These are phyloP conservation scores for Centropus unirufus DNA, from an alignment of 2,113 vertebrate species.

Conservation along the genomic window DNA sequence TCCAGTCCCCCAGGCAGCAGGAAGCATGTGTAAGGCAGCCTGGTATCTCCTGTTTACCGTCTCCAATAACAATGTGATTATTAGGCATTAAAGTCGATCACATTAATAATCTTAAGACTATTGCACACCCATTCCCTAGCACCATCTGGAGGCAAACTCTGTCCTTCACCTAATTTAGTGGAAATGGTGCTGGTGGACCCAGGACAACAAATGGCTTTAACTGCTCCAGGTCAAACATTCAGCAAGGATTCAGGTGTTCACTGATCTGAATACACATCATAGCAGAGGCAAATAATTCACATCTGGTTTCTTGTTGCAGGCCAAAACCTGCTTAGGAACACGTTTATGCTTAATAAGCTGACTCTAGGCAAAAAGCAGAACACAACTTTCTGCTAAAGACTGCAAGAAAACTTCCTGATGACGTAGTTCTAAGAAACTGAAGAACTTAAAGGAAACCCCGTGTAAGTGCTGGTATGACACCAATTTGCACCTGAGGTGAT, in stretches of 20 bases:
- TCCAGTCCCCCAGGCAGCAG: not conserved
- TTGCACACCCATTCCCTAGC: not conserved
- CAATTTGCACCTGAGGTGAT: not conserved
- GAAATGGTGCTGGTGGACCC: not conserved
- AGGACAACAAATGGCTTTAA: not conserved
- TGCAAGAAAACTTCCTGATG: not conserved
- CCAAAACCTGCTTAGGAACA: not conserved
- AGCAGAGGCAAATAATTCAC: not conserved
- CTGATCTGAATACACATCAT: rapidly evolving
- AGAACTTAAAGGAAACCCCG: rapidly evolving
- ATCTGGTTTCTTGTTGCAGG: not conserved
- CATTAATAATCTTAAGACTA: not conserved
- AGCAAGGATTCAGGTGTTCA: not conserved
- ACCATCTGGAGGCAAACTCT: conserved; percentile 22
- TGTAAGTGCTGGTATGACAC: not conserved
- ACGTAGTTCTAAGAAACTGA: not conserved
- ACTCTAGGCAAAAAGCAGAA: not conserved
- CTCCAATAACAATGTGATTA: not conserved
- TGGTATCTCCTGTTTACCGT: not conserved
- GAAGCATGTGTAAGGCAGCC: not conserved
- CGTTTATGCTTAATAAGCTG: not conserved
- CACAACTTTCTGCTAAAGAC: not conserved
- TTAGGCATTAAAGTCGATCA: not conserved
- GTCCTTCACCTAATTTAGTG: not conserved
- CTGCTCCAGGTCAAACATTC: not conserved